Base-by-base conservation (phyloP, 2,888 invertebrate genomes). In the Apodemia duryi region DNA sequence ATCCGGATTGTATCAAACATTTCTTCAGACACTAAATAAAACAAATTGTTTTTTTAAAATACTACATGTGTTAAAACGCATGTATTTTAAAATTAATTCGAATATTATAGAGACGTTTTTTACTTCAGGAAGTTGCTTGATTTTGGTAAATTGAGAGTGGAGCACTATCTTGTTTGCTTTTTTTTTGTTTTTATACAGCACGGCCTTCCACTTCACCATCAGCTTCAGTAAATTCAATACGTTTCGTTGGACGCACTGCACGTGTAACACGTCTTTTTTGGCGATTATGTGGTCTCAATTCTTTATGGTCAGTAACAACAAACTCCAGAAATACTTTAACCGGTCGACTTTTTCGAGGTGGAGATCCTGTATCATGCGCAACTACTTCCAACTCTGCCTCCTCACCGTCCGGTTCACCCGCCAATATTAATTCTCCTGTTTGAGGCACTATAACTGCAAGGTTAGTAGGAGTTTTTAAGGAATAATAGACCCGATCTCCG, bases 191-290 rank as follows among this genome's bases (percentile, higher is more conserved):
- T n/a, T n/a, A 98, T 64, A 97, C 98, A 68, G 96, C 95, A 78
- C 96, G 95, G 61, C 97, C 97, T 81, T 97, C 97, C 13, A 95
- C 95, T 81, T 97, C 96, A 35, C 98, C 98, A 77, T 98, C 98
- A 9, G 96, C 95, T 86, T 98, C 98, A 1, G 97, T 96, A 81
- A 97, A 98, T 78, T 98, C 98, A 72, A 97, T 96, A 72, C 97
- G 94, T 90, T 98, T 98, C 2, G 98, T 98, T n/a, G 98, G 98
- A 65, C 98, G 93, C n/a, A 98, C 97, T 6, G 97, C 97, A 64
- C 97, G 94, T 43, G 97, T 97, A 2, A 97, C 96, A 64, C 97
- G 93, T 61, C 97, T 93, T 81, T 96, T 96, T 69, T 94, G 94
- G 63, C 96, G 93, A 75, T 93, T 94, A 83, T 95, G 94, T 69